Evolutionary conservation across 2,113 vertebrate species (phyloP).

Genomic region (Oryzias melastigma): DNA sequence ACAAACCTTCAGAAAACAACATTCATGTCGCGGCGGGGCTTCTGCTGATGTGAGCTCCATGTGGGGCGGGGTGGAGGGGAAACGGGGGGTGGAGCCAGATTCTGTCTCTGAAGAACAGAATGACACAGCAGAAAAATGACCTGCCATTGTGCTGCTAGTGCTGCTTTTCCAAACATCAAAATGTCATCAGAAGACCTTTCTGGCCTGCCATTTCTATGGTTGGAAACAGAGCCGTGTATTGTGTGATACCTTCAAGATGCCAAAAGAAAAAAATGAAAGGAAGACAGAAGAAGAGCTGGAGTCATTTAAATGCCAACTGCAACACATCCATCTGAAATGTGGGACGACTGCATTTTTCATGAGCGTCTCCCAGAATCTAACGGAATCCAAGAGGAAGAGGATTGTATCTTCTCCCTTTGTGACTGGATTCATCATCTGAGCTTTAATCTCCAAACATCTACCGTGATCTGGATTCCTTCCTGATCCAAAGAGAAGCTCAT

Average conservation of each 20-base stretch:
- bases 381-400: not conserved
- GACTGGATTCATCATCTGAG: no score
- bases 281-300: not conserved
- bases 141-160: conserved; percentile 1
- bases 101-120: not conserved
- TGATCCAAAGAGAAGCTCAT: no score
- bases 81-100: not conserved
- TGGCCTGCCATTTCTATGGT: conserved; percentile 1
- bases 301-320: not conserved
- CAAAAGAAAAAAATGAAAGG: conserved; percentile 2
- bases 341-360: not conserved
- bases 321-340: not conserved
- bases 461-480: no score
- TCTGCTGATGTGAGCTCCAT: not conserved
- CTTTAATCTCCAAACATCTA: no score
- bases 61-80: no score
- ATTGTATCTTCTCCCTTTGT: no score
- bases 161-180: conserved; percentile 2
- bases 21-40: no score
- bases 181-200: conserved; percentile 23
- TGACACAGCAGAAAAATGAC: not conserved
- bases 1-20: not conserved
- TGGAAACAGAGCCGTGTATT: conserved; percentile 18
- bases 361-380: not conserved
- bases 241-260: conserved; percentile 2